These are phyloP conservation scores for Rhabdomys dilectus DNA, from an alignment of 2,113 vertebrate species.

Conservation along the genomic window DNA sequence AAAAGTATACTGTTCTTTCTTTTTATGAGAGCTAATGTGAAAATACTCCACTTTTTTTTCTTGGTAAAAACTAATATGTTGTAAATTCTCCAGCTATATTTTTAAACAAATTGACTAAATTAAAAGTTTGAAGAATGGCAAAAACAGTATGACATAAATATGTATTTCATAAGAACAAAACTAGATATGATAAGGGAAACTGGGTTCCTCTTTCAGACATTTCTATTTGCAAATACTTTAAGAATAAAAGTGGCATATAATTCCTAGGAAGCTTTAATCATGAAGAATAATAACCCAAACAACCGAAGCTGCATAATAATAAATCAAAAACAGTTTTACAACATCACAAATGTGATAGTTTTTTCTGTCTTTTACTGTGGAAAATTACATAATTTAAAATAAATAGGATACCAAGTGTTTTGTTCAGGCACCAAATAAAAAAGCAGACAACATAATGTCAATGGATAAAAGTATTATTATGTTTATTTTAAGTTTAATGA, in stretches of 20 bases:
- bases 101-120: conserved; percentile 10
- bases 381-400: conserved; percentile 35
- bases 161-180: neutral
- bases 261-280: neutral
- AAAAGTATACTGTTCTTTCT: neutral
- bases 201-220: neutral
- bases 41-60: neutral
- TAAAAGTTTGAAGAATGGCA: neutral
- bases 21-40: neutral
- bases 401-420: neutral
- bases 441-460: neutral
- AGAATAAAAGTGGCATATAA: conserved; percentile 1
- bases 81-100: neutral
- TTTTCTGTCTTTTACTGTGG: neutral
- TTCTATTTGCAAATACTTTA: neutral
- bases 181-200: neutral
- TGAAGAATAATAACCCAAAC: neutral
- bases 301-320: neutral
- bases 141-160: neutral
- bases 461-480: neutral
- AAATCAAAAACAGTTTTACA: conserved; percentile 33
- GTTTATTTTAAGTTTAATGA: neutral
- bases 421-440: neutral
- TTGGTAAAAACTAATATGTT: neutral
- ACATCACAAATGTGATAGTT: neutral